A percentile compares a stretch with the other conserved stretches of the same genome.
These are phyloP conservation scores for Euphydryas editha DNA, from an alignment of 2,888 invertebrate genomes.

Conservation along the genomic window DNA sequence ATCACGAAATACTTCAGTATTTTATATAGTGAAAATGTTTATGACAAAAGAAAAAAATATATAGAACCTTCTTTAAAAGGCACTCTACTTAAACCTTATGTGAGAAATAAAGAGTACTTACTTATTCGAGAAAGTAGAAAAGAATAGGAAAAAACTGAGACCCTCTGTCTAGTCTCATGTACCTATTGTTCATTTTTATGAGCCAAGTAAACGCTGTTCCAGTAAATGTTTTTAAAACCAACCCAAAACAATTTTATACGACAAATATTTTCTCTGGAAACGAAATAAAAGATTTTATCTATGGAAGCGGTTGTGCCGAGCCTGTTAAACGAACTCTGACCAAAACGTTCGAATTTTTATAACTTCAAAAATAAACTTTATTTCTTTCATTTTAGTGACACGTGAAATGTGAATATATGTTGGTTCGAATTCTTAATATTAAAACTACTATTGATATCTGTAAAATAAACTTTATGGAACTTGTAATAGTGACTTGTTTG, in stretches of 20 bases:
- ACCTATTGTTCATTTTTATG: slow-evolving; percentile 2
- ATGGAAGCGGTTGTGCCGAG: slow-evolving; percentile 52
- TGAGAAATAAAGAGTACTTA: not conserved
- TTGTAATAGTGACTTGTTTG: slow-evolving; percentile 18
- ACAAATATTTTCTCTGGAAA: slow-evolving; percentile 47
- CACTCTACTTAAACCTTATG: not conserved
- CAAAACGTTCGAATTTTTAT: slow-evolving; percentile 15
- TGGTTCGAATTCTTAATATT: slow-evolving; percentile 26
- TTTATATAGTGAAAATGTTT: too few relatives aligned
- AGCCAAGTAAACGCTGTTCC: slow-evolving; percentile 1
- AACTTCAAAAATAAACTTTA: slow-evolving; percentile 40
- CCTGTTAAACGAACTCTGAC: slow-evolving; percentile 52
- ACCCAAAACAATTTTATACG: slow-evolving; percentile 41
- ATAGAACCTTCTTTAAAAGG: not conserved
- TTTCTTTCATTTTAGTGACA: not conserved
- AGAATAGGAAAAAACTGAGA: not conserved
- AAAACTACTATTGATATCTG: not conserved
- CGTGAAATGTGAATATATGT: slow-evolving; percentile 12
- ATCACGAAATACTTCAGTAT: not conserved
- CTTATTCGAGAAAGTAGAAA: not conserved
- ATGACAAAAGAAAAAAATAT: not conserved
- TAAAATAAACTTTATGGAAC: slow-evolving; percentile 36
- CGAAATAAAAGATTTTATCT: slow-evolving; percentile 58
- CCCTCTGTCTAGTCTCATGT: not conserved
- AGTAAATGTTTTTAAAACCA: slow-evolving; percentile 39